Percentiles rank a stretch among this genome's conserved stretches.
These are phyloP conservation scores for Oligia fasciuncula DNA, from an alignment of 2,888 invertebrate genomes.

Conservation along the genomic window DNA sequence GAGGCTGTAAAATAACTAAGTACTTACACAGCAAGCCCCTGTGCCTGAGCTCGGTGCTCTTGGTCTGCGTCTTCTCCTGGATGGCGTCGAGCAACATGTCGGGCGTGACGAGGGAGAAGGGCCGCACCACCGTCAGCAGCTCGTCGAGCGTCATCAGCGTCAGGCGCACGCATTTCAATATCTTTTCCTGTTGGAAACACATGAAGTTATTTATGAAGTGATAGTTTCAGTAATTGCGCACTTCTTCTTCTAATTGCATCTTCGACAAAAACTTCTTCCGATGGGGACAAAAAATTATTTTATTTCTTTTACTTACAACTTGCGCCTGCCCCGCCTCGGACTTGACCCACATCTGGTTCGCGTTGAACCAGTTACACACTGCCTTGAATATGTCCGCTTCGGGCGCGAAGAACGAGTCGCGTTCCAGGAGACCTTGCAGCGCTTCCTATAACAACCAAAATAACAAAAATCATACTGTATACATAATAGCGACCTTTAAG, in stretches of 20 bases:
- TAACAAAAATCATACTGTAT: not conserved
- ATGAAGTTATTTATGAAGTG: not conserved
- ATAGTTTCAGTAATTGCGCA: not conserved
- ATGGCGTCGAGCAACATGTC: slow-evolving; percentile 98
- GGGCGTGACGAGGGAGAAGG: slow-evolving; percentile 95
- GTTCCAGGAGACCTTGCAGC: slow-evolving; percentile 94
- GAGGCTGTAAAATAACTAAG: not conserved
- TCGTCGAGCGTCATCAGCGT: slow-evolving; percentile 97
- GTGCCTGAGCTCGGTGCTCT: slow-evolving; percentile 95
- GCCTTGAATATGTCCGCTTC: slow-evolving; percentile 98
- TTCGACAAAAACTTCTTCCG: not conserved
- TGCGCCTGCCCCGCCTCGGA: slow-evolving; percentile 91
- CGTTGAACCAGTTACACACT: slow-evolving; percentile 95
- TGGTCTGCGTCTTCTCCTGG: slow-evolving; percentile 94
- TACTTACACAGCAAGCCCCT: slow-evolving; percentile 94
- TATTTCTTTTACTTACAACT: slow-evolving; percentile 66
- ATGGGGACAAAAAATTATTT: not conserved
- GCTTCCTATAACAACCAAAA: slow-evolving; percentile 89
- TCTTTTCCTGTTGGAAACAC: slow-evolving; percentile 80
- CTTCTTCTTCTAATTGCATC: not conserved
- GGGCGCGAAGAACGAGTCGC: slow-evolving; percentile 98
- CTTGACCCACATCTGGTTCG: slow-evolving; percentile 93
- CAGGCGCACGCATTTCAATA: slow-evolving; percentile 93
- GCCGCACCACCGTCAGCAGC: slow-evolving; percentile 96
- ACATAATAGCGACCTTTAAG: not conserved